Percentiles rank a stretch among this genome's conserved stretches.
These are phyloP conservation scores for Aythya baeri DNA, from an alignment of 2,113 vertebrate species.

Conservation along the genomic window DNA sequence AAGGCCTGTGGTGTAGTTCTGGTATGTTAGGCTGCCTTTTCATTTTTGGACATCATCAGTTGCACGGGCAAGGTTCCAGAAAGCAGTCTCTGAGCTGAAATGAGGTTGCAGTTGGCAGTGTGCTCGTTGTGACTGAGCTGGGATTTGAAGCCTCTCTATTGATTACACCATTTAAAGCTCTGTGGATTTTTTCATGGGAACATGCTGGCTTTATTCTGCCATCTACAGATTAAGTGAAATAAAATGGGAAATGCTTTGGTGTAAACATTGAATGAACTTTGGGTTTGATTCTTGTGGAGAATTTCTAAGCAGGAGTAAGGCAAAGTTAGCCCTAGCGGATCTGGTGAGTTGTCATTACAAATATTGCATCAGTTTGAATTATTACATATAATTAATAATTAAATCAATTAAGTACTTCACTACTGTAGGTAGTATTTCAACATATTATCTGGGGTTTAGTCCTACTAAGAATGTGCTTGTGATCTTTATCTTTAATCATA, in stretches of 20 bases:
- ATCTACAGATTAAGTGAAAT: not conserved
- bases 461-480: not conserved
- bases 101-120: not conserved
- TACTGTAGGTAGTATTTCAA: not conserved
- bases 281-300: not conserved
- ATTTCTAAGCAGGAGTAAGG: not conserved
- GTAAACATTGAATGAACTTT: not conserved
- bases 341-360: not conserved
- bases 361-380: not conserved
- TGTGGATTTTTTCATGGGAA: not conserved
- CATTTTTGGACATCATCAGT: not conserved
- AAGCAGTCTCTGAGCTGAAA: not conserved
- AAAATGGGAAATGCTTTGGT: not conserved
- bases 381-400: not conserved
- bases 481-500: not conserved
- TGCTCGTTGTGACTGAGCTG: not conserved
- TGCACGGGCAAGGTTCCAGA: not conserved
- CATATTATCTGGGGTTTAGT: not conserved
- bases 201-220: not conserved
- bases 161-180: not conserved
- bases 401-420: not conserved
- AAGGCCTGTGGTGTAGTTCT: not conserved
- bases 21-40: not conserved
- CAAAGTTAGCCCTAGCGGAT: not conserved
- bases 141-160: not conserved